phyloP scores from a whole-genome alignment of 2,888 invertebrate species.

The Prenolepis imparis region DNA sequence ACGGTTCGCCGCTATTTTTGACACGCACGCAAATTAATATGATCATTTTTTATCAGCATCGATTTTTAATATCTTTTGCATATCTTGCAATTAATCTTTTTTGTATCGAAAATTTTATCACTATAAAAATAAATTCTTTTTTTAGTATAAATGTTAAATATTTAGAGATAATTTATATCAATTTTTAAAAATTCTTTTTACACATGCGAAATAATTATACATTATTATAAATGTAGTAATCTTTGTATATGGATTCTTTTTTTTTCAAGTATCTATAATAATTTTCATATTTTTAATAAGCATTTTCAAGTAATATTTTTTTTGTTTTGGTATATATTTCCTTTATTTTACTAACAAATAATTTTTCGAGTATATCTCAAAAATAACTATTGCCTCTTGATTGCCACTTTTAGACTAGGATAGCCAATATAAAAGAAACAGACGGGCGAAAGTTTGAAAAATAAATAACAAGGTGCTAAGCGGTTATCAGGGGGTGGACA shows the following conservation, averaged over 20 bases:
- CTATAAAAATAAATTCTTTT: background rate
- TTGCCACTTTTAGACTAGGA: background rate
- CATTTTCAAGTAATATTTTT: background rate
- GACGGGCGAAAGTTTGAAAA: slow-evolving; percentile 78
- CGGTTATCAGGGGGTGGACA: slow-evolving; percentile 62
- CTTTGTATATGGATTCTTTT: background rate
- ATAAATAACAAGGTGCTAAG: slow-evolving; percentile 85
- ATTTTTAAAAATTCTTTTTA: background rate
- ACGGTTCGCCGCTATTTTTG: slow-evolving; percentile 40
- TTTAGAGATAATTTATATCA: background rate
- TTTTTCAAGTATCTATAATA: background rate
- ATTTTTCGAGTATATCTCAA: slow-evolving; percentile 14
- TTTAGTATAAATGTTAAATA: background rate
- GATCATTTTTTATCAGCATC: background rate
- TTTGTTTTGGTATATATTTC: background rate
- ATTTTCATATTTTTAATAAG: background rate
- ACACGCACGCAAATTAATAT: slow-evolving; percentile 42
- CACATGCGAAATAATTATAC: background rate
- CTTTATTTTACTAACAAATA: background rate
- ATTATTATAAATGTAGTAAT: background rate
- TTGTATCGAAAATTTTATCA: too few relatives aligned
- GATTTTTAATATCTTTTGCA: background rate
- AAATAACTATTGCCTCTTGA: background rate
- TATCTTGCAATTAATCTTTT: background rate
- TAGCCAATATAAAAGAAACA: slow-evolving; percentile 57